Evolutionary conservation across 1,140 invertebrate genomes (phyloP), one percentile per base, ranked within the genome.

Genomic region (Hesperophylax magnus): DNA sequence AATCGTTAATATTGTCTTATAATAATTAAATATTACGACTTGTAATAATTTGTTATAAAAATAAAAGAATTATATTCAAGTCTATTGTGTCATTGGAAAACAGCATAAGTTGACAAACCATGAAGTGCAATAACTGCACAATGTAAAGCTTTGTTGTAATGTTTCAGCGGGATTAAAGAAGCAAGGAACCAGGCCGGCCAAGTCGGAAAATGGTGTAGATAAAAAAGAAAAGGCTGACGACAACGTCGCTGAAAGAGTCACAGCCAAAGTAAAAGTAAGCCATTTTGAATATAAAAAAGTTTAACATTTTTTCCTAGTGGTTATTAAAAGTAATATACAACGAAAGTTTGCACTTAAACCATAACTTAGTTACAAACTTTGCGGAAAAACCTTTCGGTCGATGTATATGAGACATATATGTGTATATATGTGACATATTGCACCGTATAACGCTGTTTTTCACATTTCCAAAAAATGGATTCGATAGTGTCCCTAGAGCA

Each of bases 81-180:
- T 58, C 2, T 58, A 56, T 9, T 56, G 8, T 2, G 14, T 56
- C 8, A 58, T 58, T 58, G 54, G 17, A 58, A 18, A 58, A 58
- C 17, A 58, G 54, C 1, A 20, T 11, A 58, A 58, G 17, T 17
- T 18, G 8, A 17, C 2, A 17, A 56, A 56, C 14, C 53, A 56
- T 56, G 53, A 56, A 56, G 27, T 31, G 27, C 2, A 31, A 31
- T n/a, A n/a, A 31, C 7, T 31, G 31, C 31, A 31, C 7, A 39
- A 47, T 47, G 1, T 14, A 14, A 1, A 14, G 8, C 0, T 0
- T 58, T 4, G 1, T 58, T 58, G 3, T 75, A 56, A 17, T 77
- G 20, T 81, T 78, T 54, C 67, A 84, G 83, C 83, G 20, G 79
- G 77, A 17, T 67, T 83, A 15, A 83, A 83, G 58, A 83, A 83